Evolutionary conservation across 2,888 invertebrate genomes (phyloP).

Genomic region (Tenthredo livida): DNA sequence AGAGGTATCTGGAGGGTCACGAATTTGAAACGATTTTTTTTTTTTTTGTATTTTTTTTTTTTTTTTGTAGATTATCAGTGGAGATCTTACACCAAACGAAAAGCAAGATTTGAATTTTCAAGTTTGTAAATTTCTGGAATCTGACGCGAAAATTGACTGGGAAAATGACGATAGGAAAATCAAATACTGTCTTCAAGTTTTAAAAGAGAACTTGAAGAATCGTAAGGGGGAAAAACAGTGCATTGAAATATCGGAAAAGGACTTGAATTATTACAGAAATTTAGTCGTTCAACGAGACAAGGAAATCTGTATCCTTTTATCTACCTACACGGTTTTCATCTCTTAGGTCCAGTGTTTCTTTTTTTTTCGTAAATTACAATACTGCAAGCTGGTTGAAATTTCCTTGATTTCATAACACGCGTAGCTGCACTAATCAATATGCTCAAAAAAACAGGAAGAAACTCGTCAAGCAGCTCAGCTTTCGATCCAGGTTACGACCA

Average conservation of each 20-base stretch:
- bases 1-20: not conserved
- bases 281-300: constrained; percentile 73
- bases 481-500: constrained; percentile 24
- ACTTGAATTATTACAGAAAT: constrained; percentile 70
- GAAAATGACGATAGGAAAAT: constrained; percentile 71
- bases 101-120: constrained; percentile 64
- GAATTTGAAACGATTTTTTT: constrained; percentile 9
- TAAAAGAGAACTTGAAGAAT: constrained; percentile 64
- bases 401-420: constrained; percentile 32
- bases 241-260: constrained; percentile 53
- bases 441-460: constrained; percentile 61
- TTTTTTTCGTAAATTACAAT: not conserved
- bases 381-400: not conserved
- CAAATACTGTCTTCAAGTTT: constrained; percentile 72
- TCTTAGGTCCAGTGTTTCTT: not conserved
- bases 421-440: constrained; percentile 64
- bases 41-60: not conserved
- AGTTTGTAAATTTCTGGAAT: constrained; percentile 65
- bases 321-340: not conserved
- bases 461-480: not conserved
- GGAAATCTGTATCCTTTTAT: constrained; percentile 77
- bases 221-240: constrained; percentile 56
- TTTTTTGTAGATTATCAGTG: constrained; percentile 57
- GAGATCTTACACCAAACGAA: constrained; percentile 63
- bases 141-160: constrained; percentile 65